Percentiles rank a stretch among this genome's conserved stretches.
Evolutionary conservation across 2,113 vertebrate genomes (phyloP).

Genomic region (Oryzias celebensis): DNA sequence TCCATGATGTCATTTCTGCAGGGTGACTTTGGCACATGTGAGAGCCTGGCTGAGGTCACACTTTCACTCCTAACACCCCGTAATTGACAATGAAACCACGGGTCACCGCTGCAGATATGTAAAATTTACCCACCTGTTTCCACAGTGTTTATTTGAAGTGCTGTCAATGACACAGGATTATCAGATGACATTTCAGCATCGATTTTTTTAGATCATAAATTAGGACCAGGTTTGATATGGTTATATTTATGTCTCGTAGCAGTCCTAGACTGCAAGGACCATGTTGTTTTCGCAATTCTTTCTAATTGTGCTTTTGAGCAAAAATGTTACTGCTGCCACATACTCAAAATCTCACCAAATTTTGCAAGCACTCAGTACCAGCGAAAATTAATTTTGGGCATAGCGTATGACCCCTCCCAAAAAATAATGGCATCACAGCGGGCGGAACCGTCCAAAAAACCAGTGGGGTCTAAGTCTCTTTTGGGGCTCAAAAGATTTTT

Average conservation of each 20-base stretch:
- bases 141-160: constrained; percentile 7
- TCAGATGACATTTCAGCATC: background rate
- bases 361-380: no score
- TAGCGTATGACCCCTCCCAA: no score
- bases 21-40: constrained; percentile 79
- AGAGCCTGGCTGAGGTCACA: constrained; percentile 70
- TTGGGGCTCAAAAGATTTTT: no score
- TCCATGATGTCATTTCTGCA: constrained; percentile 78
- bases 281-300: no score
- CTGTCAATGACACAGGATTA: background rate
- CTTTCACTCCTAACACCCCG: constrained; percentile 60
- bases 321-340: no score
- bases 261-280: no score
- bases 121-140: constrained; percentile 36
- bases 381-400: no score
- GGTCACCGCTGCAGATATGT: constrained; percentile 45
- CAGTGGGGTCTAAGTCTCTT: no score
- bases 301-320: no score
- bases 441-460: no score
- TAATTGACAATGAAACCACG: constrained; percentile 64
- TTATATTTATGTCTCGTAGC: background rate
- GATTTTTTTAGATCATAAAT: background rate
- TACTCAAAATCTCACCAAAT: no score
- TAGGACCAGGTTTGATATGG: constrained; percentile 2
- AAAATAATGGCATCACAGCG: no score